phyloP scores from a whole-genome alignment of 2,113 vertebrate species.

The Elephantulus edwardii region DNA sequence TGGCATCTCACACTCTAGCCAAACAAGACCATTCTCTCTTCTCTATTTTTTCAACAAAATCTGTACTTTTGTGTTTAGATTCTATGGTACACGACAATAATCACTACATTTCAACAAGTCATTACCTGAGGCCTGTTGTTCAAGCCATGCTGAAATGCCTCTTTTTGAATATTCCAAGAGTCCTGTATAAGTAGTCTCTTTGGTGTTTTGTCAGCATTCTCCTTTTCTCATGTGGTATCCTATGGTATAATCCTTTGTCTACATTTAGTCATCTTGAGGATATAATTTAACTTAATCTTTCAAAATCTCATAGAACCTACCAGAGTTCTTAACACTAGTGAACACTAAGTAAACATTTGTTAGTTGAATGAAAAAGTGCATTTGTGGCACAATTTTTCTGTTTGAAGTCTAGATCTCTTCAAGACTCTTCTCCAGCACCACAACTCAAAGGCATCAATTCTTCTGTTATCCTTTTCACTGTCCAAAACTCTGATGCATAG shows the following conservation, averaged over 20 bases:
- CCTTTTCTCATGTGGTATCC: background rate
- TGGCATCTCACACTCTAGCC: accelerated
- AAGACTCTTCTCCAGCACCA: no score
- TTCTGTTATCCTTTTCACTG: no score
- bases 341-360: background rate
- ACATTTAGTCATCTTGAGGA: background rate
- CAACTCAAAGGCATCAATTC: no score
- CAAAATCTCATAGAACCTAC: background rate
- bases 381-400: background rate
- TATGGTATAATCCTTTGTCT: background rate
- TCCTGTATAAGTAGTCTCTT: background rate
- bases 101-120: background rate
- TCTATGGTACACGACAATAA: no score
- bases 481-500: no score
- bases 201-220: background rate
- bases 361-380: background rate
- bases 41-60: background rate
- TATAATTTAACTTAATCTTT: slow-evolving; percentile 21
- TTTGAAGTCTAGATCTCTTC: no score
- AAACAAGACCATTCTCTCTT: background rate
- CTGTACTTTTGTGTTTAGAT: background rate
- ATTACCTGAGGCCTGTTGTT: background rate
- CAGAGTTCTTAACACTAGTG: background rate
- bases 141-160: background rate
- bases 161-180: background rate